These are phyloP conservation scores for Pristionchus japonicus DNA, from an alignment of 2,888 invertebrate genomes.

Conservation along the genomic window DNA sequence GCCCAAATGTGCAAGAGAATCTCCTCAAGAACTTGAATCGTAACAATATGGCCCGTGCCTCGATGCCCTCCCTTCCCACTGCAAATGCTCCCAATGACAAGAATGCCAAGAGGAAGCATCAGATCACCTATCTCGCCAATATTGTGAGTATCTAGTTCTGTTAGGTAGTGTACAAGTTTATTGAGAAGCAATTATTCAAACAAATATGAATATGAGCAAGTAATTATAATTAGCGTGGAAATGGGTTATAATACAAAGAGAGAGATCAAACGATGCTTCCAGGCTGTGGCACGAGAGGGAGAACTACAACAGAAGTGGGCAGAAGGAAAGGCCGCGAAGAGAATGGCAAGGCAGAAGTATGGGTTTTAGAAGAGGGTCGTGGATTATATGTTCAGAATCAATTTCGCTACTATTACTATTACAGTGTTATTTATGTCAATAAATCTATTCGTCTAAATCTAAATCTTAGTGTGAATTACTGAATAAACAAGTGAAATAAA, in stretches of 20 bases:
- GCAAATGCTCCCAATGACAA: constrained; percentile 55
- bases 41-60: constrained; percentile 54
- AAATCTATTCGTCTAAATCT: not conserved
- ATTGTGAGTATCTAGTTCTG: constrained; percentile 50
- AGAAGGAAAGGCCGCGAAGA: constrained; percentile 64
- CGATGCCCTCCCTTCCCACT: constrained; percentile 54
- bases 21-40: constrained; percentile 67
- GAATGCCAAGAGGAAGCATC: constrained; percentile 72
- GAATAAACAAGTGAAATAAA: constrained; percentile 1
- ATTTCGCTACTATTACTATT: not conserved
- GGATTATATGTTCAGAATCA: not conserved
- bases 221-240: not conserved
- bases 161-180: not conserved
- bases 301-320: constrained; percentile 73
- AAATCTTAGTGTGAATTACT: not conserved
- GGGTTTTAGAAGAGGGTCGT: constrained; percentile 67
- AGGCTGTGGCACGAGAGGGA: constrained; percentile 72
- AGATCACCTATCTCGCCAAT: constrained; percentile 74
- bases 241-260: not conserved
- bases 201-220: not conserved
- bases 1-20: constrained; percentile 68
- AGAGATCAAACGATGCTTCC: constrained; percentile 34
- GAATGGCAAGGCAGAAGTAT: constrained; percentile 68
- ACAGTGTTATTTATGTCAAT: constrained; percentile 26
- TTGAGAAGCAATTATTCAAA: not conserved